phyloP scores from a whole-genome alignment of 2,888 invertebrate species.

The Acleris holmiana region DNA sequence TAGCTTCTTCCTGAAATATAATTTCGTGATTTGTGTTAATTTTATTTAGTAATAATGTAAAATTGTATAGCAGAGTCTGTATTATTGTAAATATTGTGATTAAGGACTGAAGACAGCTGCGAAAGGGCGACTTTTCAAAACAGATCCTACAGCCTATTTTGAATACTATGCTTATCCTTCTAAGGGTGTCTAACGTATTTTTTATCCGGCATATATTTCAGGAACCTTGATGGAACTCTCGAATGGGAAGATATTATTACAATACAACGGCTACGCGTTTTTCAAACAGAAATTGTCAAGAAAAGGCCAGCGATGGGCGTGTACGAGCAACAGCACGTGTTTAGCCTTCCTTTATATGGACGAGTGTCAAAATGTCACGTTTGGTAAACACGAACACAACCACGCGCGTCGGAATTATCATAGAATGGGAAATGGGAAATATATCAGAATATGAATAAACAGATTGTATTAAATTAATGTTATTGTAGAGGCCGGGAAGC shows the following conservation, averaged over 20 bases:
- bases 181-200: too few relatives aligned
- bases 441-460: not conserved
- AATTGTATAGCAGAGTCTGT: too few relatives aligned
- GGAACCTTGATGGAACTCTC: conserved; percentile 40
- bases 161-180: too few relatives aligned
- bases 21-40: too few relatives aligned
- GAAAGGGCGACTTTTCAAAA: too few relatives aligned
- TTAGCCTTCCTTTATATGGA: conserved; percentile 45
- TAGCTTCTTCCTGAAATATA: too few relatives aligned
- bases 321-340: conserved; percentile 44
- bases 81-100: too few relatives aligned
- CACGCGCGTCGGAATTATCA: conserved; percentile 2
- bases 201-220: conserved; percentile 13
- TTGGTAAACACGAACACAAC: conserved; percentile 1
- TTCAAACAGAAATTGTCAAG: conserved; percentile 37
- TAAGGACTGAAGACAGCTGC: too few relatives aligned
- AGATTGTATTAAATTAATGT: too few relatives aligned
- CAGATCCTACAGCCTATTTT: too few relatives aligned
- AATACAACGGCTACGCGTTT: conserved; percentile 43
- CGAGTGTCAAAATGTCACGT: conserved; percentile 36
- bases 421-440: conserved; percentile 7
- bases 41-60: too few relatives aligned
- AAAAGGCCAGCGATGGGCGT: conserved; percentile 45
- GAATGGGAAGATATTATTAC: conserved; percentile 39
- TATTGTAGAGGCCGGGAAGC: too few relatives aligned